Evolutionary conservation across 2,113 vertebrate species (phyloP), one percentile per base, ranked within the genome.

Genomic region (Cyanocitta stelleri): DNA sequence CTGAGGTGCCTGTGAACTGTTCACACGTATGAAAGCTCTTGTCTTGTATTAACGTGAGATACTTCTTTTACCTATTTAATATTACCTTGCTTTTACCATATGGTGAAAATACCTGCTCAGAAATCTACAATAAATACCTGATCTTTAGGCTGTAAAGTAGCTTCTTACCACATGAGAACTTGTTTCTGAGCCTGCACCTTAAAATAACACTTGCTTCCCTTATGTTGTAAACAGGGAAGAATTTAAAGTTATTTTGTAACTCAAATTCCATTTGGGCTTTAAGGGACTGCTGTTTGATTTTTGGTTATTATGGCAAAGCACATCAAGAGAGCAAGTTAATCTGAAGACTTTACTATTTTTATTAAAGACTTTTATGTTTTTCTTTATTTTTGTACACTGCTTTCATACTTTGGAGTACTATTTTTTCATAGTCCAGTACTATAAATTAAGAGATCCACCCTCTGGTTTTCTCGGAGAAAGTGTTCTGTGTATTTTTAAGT

Each of bases 361-460:
- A 91, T 93, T 96, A 69, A 94, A 95, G 33, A 33, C 59, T 56
- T 86, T 68, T 11, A 24, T 61, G 32, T 61, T 79, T 72, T 91
- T 64, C 69, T 30, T 8, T 91, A 69, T 85, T 95, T 96, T 96
- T 96, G 26, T 95, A 94, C 32, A 33, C 73, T 61, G 41, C 37
- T 92, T 87, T 96, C 59, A 61, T 81, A 94, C 63, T 87, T 92
- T 26, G 55, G 30, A 84, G 74, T 69, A 55, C 46, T 75, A 52
- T 90, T 81, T 94, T 95, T 85, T 94, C 69, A 74, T 62, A 43
- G 26, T 39, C 39, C 7, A 19, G 24, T 80, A 58, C 14, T 90
- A 56, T 89, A 90, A 86, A 93, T 81, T 48, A 84, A 86, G 35
- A 90, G 30, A 72, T 72, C 26, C 16, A 22, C 23, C 23, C 9